Percentiles rank a stretch among this genome's conserved stretches.
These are phyloP conservation scores for Hirtodrosophila histrioides DNA, from an alignment of 2,888 invertebrate species.

Conservation along the genomic window DNA sequence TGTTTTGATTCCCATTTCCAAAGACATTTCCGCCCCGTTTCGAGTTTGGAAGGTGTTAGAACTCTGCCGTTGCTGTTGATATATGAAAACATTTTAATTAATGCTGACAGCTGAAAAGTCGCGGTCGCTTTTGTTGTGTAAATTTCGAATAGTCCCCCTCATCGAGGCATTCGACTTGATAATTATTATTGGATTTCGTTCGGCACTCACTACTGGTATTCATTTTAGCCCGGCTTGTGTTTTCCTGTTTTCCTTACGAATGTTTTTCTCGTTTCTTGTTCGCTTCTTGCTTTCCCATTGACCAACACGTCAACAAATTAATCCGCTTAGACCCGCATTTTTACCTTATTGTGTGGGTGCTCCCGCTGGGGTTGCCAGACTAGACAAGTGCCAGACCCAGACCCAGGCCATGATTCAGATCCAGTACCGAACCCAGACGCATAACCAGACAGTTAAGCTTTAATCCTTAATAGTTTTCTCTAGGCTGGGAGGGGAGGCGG, in stretches of 20 bases:
- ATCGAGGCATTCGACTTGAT: slow-evolving; percentile 48
- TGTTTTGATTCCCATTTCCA: slow-evolving; percentile 64
- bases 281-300: slow-evolving; percentile 46
- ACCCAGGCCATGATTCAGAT: slow-evolving; percentile 30
- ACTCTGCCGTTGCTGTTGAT: slow-evolving; percentile 53
- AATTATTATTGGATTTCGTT: slow-evolving; percentile 72
- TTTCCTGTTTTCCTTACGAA: slow-evolving; percentile 12
- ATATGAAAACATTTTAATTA: slow-evolving; percentile 76
- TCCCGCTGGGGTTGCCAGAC: slow-evolving; percentile 56
- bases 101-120: slow-evolving; percentile 75
- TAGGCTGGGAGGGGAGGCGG: neutral
- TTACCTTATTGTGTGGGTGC: slow-evolving; percentile 53
- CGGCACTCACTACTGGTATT: slow-evolving; percentile 60
- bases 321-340: slow-evolving; percentile 70
- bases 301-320: slow-evolving; percentile 75
- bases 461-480: slow-evolving; percentile 69
- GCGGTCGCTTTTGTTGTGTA: slow-evolving; percentile 74
- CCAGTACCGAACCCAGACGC: slow-evolving; percentile 43
- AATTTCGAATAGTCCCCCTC: slow-evolving; percentile 45
- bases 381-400: slow-evolving; percentile 67
- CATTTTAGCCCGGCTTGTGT: slow-evolving; percentile 15
- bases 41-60: slow-evolving; percentile 61
- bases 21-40: slow-evolving; percentile 67
- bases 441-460: slow-evolving; percentile 73
- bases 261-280: slow-evolving; percentile 11